Percentiles rank a stretch among this genome's conserved stretches.
phyloP scores from a whole-genome alignment of 2,113 vertebrate genomes.

The Crotophaga sulcirostris region DNA sequence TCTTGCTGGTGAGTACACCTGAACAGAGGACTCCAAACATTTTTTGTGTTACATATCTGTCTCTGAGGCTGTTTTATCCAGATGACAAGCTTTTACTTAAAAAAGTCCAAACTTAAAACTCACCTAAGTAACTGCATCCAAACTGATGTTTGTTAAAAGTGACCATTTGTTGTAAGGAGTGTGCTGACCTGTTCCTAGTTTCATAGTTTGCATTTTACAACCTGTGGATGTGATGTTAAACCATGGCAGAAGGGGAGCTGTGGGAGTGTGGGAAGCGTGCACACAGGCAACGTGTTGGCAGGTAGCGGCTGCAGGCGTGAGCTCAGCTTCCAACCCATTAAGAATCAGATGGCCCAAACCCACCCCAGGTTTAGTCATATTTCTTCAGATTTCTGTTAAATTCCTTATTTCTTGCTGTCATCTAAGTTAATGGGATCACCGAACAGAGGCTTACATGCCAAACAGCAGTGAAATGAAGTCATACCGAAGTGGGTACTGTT shows the following conservation, averaged over 20 bases:
- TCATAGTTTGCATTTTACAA: not conserved
- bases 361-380: not conserved
- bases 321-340: not conserved
- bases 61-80: not conserved
- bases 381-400: not conserved
- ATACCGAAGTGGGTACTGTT: not conserved
- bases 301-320: not conserved
- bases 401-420: not conserved
- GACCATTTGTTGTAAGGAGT: not conserved
- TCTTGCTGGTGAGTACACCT: not conserved
- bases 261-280: not conserved
- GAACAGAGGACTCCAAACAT: not conserved
- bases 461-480: not conserved
- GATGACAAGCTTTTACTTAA: not conserved
- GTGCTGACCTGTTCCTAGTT: not conserved
- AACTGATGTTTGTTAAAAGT: not conserved
- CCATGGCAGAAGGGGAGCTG: not conserved
- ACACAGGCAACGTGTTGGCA: not conserved
- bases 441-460: not conserved
- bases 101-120: not conserved
- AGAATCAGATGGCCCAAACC: not conserved
- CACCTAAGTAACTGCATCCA: not conserved
- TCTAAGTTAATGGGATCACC: not conserved
- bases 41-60: not conserved
- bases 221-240: not conserved